These are phyloP conservation scores for Siniperca undulata DNA, from an alignment of 2,797 vertebrate species.

Conservation along the genomic window DNA sequence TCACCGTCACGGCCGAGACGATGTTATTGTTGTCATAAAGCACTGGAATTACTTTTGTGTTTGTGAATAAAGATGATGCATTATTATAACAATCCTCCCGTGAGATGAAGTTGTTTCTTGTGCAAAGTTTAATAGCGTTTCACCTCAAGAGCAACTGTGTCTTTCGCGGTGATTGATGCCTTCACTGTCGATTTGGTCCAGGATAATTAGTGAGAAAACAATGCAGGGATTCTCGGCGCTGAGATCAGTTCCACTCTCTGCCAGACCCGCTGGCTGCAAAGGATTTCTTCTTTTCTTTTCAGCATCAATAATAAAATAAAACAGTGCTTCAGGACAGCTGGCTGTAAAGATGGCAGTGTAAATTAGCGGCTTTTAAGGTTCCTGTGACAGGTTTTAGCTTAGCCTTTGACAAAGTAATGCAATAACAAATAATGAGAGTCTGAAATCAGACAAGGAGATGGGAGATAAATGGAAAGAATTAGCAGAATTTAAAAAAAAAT, in stretches of 20 bases:
- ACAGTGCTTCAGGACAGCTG: constrained; percentile 26
- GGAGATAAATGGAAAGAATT: constrained; percentile 16
- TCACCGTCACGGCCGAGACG: constrained; percentile 22
- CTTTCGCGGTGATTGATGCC: constrained; percentile 49
- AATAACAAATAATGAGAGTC: constrained; percentile 9
- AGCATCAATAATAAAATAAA: constrained; percentile 43
- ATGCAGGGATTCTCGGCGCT: constrained; percentile 36
- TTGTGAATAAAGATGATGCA: constrained; percentile 58
- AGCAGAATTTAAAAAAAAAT: neutral
- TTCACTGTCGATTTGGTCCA: constrained; percentile 50
- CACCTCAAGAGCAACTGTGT: constrained; percentile 38
- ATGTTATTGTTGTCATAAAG: constrained; percentile 51
- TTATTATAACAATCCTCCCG: constrained; percentile 33
- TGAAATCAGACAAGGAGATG: constrained; percentile 20
- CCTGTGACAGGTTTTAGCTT: constrained; percentile 34
- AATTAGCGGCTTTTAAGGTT: constrained; percentile 34
- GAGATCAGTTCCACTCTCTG: constrained; percentile 64
- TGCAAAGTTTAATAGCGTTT: constrained; percentile 56
- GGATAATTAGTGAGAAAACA: constrained; percentile 66
- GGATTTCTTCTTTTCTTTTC: constrained; percentile 36
- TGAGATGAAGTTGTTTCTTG: constrained; percentile 40
- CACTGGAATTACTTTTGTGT: constrained; percentile 51
- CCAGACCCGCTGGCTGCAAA: constrained; percentile 40
- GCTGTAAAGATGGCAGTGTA: constrained; percentile 39
- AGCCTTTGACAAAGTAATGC: constrained; percentile 2